These are phyloP conservation scores for Chrysemys picta DNA, from an alignment of 2,113 vertebrate genomes.

Conservation along the genomic window DNA sequence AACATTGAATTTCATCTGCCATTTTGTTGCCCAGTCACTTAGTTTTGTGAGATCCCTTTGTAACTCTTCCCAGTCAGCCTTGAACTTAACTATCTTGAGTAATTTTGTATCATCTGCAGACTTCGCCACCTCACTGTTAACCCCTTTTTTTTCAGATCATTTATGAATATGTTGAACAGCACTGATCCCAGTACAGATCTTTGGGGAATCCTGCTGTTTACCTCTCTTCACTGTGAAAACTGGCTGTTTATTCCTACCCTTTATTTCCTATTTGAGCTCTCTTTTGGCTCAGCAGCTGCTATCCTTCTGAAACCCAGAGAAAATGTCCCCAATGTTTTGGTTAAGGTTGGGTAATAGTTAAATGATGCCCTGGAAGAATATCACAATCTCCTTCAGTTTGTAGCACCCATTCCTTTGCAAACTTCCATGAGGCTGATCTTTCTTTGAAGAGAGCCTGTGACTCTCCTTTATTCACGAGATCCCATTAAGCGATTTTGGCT, in stretches of 20 bases:
- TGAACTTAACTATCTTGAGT: neutral
- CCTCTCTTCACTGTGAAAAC: neutral
- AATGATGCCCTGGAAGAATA: neutral
- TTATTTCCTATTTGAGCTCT: rapidly evolving
- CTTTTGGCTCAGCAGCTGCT: neutral
- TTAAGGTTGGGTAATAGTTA: neutral
- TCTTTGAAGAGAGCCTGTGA: slow-evolving; percentile 66
- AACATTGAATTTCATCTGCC: no score
- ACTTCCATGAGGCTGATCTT: neutral
- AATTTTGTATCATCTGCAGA: neutral
- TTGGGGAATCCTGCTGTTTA: neutral
- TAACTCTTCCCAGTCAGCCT: no score
- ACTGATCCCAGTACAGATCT: neutral
- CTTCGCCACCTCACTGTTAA: neutral
- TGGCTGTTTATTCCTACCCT: neutral
- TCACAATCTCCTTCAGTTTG: neutral
- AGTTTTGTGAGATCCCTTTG: no score
- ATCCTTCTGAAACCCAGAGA: neutral
- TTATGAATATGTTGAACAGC: neutral
- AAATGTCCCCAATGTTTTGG: rapidly evolving
- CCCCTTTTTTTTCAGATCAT: neutral
- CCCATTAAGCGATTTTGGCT: slow-evolving; percentile 1
- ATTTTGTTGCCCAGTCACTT: no score
- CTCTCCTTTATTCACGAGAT: slow-evolving; percentile 15
- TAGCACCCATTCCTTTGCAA: neutral